phyloP scores from a whole-genome alignment of 37 sponge, comb jelly and placozoan species.

The Hexactinellida sp. region DNA sequence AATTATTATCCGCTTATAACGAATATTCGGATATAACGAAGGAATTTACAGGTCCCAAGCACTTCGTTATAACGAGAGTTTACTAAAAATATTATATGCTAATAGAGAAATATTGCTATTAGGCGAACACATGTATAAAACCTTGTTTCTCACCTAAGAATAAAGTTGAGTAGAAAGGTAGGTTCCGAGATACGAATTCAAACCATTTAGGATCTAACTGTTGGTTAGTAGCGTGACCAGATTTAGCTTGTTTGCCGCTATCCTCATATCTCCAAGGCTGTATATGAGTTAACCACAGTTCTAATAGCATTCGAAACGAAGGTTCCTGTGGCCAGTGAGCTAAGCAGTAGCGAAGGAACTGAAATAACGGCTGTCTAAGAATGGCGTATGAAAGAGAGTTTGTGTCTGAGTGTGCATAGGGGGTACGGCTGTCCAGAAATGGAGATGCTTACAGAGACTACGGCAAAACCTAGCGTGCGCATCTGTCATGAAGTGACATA shows the following conservation, averaged over 20 bases:
- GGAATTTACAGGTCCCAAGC: too few species aligned
- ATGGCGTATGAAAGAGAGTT: neutral
- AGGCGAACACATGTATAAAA: too few species aligned
- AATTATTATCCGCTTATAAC: too few species aligned
- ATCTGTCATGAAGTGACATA: constrained; percentile 16
- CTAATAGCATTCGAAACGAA: neutral
- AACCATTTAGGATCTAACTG: neutral
- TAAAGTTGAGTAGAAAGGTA: neutral
- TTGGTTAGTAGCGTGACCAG: neutral
- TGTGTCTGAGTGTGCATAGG: neutral
- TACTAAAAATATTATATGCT: too few species aligned
- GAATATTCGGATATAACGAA: too few species aligned
- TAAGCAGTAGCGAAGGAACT: constrained; percentile 6
- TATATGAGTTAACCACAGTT: neutral
- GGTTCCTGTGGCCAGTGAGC: constrained; percentile 1
- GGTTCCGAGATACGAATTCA: neutral
- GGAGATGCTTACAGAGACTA: neutral
- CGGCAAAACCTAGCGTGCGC: neutral
- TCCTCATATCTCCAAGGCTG: constrained; percentile 12
- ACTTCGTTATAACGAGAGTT: too few species aligned
- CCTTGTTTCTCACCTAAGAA: neutral
- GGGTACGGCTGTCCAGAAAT: neutral
- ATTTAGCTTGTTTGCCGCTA: neutral
- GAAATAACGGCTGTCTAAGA: neutral
- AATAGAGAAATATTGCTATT: too few species aligned